Evolutionary conservation across 23 tunicate species (phyloP), one percentile per base, ranked within the genome.

Genomic region (Clavelina lepadiformis): DNA sequence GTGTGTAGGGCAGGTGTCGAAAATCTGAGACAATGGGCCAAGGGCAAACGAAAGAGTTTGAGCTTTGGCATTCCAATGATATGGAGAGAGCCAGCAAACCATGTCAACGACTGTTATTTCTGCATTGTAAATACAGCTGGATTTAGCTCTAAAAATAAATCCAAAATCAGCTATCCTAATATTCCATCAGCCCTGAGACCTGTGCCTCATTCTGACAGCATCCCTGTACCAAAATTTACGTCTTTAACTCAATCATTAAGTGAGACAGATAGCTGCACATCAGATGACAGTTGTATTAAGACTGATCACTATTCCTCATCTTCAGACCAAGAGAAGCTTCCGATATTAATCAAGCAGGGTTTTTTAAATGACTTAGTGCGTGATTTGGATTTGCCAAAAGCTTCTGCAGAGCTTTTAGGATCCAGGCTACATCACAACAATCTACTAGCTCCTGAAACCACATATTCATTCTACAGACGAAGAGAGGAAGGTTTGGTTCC

Each of bases 361-460:
- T 58, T 58, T 58, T 58, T 58, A 28, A 58, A 58, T 58, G 65
- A 58, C 65, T 58, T 58, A 20, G n/a, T n/a, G n/a, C n/a, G n/a
- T n/a, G 65, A 58, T 58, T 38, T 29, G 65, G 32, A 58, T 38
- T 20, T 58, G 35, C 35, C 35, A 58, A 58, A 26, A 58, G 35
- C 31, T 30, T 58, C 65, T 58, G 35, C 65, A 58, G 65, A 58
- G 20, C 65, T 58, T 58, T 21, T 58, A 4, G 65, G 65, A 28
- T 58, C 35, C 65, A 58, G 65, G 65, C 6, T 58, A 28, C 65
- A 58, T 4, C 65, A 58, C 36, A 58, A 58, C 35, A 58, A 58
- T 21, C 65, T 58, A 7, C 65, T 58, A 5, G 65, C 65, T 58
- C 65, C 6, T 26, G 20, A 26, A 4, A 58, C 65, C 6, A 58